phyloP scores from a whole-genome alignment of 2,888 invertebrate genomes.

The Sinodicranocentrus sp. region DNA sequence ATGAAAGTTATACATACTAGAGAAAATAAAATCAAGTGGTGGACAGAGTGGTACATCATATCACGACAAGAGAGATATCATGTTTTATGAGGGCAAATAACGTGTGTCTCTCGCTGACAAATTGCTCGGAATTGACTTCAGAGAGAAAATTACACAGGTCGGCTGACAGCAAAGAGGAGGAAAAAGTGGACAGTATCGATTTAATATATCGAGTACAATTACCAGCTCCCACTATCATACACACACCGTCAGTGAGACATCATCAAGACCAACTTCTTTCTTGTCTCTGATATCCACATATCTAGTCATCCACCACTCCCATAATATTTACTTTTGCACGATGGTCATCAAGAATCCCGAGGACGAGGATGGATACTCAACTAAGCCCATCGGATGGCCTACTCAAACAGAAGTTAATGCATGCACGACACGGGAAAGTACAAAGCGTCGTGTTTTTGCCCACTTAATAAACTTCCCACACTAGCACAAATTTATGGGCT shows the following conservation, averaged over 20 bases:
- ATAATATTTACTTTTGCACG: constrained; percentile 39
- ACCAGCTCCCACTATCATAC: constrained; percentile 37
- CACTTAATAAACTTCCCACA: constrained; percentile 60
- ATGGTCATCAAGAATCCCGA: constrained; percentile 27
- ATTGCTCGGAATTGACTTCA: constrained; percentile 65
- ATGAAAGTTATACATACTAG: not conserved
- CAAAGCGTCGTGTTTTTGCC: constrained; percentile 42
- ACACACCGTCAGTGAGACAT: constrained; percentile 20
- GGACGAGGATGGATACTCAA: constrained; percentile 49
- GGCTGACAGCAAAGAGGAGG: constrained; percentile 47
- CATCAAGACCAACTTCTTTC: constrained; percentile 33
- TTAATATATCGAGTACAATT: constrained; percentile 65
- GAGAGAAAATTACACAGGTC: constrained; percentile 68
- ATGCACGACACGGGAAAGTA: constrained; percentile 4
- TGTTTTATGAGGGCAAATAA: constrained; percentile 54
- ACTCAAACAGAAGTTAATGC: constrained; percentile 16
- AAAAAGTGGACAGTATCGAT: constrained; percentile 74
- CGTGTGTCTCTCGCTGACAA: constrained; percentile 70
- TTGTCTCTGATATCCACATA: constrained; percentile 28
- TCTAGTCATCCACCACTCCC: constrained; percentile 26
- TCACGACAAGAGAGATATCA: constrained; percentile 53
- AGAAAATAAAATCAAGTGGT: constrained; percentile 4
- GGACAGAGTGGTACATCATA: constrained; percentile 59
- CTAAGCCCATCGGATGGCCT: constrained; percentile 48
- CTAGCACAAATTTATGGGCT: constrained; percentile 43